Base-by-base conservation (phyloP, 2,113 vertebrate species). In the Oenanthe melanoleuca region DNA sequence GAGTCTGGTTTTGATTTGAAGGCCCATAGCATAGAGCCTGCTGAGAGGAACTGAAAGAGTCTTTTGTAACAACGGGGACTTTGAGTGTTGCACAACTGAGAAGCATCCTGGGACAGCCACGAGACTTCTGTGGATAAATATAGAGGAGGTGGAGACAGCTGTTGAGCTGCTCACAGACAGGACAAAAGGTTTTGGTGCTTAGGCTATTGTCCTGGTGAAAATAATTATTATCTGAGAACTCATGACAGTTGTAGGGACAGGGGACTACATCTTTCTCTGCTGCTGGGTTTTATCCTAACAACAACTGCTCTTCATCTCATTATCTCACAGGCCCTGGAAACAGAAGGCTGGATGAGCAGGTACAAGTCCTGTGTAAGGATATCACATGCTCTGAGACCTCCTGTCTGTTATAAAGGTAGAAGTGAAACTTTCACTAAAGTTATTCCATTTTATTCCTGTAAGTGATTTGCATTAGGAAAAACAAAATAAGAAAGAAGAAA, bases 21-120 rank as follows among this genome's bases (percentile, higher is more conserved):
- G 82, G 38, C 26, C 66, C 29, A 25, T 11, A 78, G 45, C 3
- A 0, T 7, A 81, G 37, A 80, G 75, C 34, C 34, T 85, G 72
- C 45, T 81, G 66, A 95, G 86, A 80, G 92, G 93, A 97, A 95
- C 65, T 74, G 89, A 96, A 92, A 95, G 57, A 75, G 38, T 26
- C 73, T 96, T 96, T 92, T 70, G 75, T 72, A 95, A 86, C 73
- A 85, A 66, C 1, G 0, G n/a, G 17, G 52, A 21, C 69, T 96
- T 89, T 89, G 37, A 53, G 42, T 10, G 9, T 97, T 96, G 86
- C 92, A 79, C 59, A 95, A n/a, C 74, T 66, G 60, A 92, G 75
- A 88, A 91, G 21, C 7, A 3, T 80, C 69, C 79, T 86, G 52
- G 75, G 67, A 83, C 64, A 64, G 67, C 81, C 89, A 74, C 16